A percentile compares a stretch with the other conserved stretches of the same genome.
Evolutionary conservation across 2,888 invertebrate genomes (phyloP).

Genomic region (Digitonthophagus gazella): DNA sequence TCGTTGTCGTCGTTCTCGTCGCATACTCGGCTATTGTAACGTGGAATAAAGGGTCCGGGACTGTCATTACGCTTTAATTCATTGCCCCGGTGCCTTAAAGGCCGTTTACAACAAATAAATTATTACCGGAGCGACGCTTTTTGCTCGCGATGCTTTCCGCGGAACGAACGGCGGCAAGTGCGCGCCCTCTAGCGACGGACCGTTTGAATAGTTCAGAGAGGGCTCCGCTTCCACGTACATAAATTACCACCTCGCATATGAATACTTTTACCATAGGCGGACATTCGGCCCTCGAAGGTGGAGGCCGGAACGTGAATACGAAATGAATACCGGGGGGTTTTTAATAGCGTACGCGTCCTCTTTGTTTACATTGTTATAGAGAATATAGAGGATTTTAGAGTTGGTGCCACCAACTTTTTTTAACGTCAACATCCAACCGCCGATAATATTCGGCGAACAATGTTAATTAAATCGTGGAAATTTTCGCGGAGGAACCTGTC

Average conservation of each 20-base stretch:
- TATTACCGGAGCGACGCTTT: not conserved
- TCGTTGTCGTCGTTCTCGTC: not conserved
- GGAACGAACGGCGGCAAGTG: not conserved
- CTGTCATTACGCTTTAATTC: not conserved
- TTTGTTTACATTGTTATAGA: not conserved
- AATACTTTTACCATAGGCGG: not conserved
- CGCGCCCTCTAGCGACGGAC: not conserved
- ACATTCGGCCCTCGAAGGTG: not conserved
- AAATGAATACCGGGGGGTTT: not conserved
- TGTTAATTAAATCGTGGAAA: conserved; percentile 5
- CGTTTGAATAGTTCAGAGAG: not conserved
- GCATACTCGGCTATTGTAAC: not conserved
- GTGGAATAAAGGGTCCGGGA: not conserved
- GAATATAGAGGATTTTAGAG: too few species aligned
- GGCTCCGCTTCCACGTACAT: not conserved
- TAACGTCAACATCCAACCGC: not conserved
- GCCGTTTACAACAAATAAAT: not conserved
- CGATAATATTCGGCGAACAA: conserved; percentile 2
- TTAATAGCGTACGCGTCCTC: not conserved
- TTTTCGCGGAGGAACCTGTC: conserved; percentile 9
- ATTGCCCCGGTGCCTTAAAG: not conserved
- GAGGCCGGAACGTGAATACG: not conserved
- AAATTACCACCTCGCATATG: not conserved
- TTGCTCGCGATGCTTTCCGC: not conserved
- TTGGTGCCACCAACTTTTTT: too few species aligned